Evolutionary conservation across 1,140 invertebrate genomes (phyloP), one percentile per base, ranked within the genome.

Genomic region (Diploscapter pachys): DNA sequence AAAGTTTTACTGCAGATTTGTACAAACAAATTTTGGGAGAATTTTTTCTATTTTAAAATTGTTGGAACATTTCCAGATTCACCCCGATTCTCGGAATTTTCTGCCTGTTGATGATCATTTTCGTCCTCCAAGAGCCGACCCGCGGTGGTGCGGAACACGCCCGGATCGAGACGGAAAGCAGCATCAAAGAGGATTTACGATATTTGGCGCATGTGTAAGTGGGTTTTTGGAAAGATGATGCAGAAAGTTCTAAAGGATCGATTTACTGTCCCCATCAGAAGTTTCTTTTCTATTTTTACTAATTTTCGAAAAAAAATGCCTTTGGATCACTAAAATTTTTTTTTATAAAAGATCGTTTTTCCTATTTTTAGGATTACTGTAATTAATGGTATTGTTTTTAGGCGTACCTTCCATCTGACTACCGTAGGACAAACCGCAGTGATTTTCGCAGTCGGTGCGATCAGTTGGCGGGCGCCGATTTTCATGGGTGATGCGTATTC

Each of bases 371-470:
- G 31, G 31, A 31, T 31, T 31, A 31, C 31, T 31, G 31, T 31
- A 31, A 31, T 31, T 31, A 31, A 31, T 31, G 31, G 31, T 31
- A 31, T 1, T 31, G 31, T 31, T 31, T 68, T 6, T 49, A 79
- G 61, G 2, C 62, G 53, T 52, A 57, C 72, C 78, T 75, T 78
- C 82, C 72, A 74, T 81, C 62, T 81, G 73, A 94, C 94, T 4
- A 95, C 95, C 4, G 86, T 91, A 13, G 96, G 94, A 64, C 98
- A 98, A 84, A 98, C 95, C 0, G 96, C 93, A 85, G 95, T 98
- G 5, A 92, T 96, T 2, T 99, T 99, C 86, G 94, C 97, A 4
- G 91, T 94, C 11, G 96, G 96, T 73, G 93, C 96, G 0, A 88
- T 99, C 64, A 91, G 94, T 3, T 96, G 95, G 92, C 98, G 94